phyloP scores from a whole-genome alignment of 2,888 invertebrate species.

The Eudemis profundana region DNA sequence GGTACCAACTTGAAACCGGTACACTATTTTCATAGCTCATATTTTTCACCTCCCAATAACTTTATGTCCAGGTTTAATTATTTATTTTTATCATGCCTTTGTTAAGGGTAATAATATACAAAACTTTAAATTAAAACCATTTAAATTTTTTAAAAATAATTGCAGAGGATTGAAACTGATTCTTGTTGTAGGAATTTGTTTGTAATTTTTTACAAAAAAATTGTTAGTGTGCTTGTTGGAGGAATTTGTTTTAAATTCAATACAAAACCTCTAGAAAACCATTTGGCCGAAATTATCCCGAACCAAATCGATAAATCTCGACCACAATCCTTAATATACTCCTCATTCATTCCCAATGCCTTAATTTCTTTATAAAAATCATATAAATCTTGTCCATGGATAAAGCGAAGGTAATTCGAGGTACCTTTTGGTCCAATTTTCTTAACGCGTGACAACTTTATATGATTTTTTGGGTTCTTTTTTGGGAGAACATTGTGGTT shows the following conservation, averaged over 20 bases:
- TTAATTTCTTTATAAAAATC: slow-evolving; percentile 73
- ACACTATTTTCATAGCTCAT: too few species aligned
- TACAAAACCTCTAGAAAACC: slow-evolving; percentile 41
- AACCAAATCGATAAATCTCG: slow-evolving; percentile 50
- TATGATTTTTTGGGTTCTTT: slow-evolving; percentile 61
- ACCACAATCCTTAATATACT: slow-evolving; percentile 49
- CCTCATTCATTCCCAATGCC: slow-evolving; percentile 45
- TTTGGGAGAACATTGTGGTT: slow-evolving; percentile 62
- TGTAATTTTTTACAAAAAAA: too few species aligned
- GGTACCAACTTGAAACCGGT: too few species aligned
- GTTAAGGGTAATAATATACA: too few species aligned
- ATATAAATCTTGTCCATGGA: slow-evolving; percentile 71
- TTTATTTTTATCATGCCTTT: too few species aligned
- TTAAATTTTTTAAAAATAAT: too few species aligned
- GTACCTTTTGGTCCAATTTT: slow-evolving; percentile 60
- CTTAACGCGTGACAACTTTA: slow-evolving; percentile 70
- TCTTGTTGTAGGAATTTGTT: too few species aligned
- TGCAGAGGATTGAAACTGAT: too few species aligned
- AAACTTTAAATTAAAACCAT: too few species aligned
- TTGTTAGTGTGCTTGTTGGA: too few species aligned
- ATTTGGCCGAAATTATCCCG: slow-evolving; percentile 40
- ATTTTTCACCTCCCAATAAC: too few species aligned
- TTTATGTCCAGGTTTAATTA: too few species aligned
- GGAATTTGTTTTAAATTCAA: slow-evolving; percentile 28
- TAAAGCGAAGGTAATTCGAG: slow-evolving; percentile 59